Base-by-base conservation (phyloP, 1,140 invertebrate genomes). In the Papilio helenus region DNA sequence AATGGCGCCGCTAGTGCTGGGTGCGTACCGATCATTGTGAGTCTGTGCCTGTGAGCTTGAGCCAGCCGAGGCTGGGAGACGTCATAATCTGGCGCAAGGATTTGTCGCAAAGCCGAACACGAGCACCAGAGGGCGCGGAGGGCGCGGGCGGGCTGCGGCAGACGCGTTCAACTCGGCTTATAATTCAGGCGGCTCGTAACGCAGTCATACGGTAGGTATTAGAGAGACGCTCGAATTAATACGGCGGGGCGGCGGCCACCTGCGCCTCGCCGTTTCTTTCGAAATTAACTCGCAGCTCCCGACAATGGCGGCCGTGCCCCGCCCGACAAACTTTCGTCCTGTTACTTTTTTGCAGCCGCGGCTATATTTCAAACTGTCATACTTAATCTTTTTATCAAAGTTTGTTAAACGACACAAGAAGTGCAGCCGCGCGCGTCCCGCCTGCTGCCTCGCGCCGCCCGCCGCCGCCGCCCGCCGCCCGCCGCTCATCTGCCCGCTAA, bases 331-430 rank as follows among this genome's bases (percentile, higher is more conserved):
- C 79, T 92, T 91, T 89, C 91, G 89, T 86, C 84, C 87, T 88
- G 87, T 91, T 91, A 88, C 93, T 93, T 90, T 92, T 88, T 86
- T 86, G 86, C 88, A 90, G 87, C 90, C 88, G 89, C 86, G 88
- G 92, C 93, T 88, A 94, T 94, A 94, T 94, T 94, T 94, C 93
- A 93, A 93, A 94, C 89, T 94, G 93, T 93, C 93, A 93, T 92
- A 93, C 86, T 93, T 94, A 94, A 94, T 94, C 93, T 94, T 93
- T 94, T 93, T 94, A 93, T 94, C 92, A 93, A 93, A 94, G 92
- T 94, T 93, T 88, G 90, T 89, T 92, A 92, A 94, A 92, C 83
- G 88, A 86, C 81, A 80, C 87, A 89, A 90, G 90, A 88, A 90
- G 85, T 91, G 90, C 92, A 93, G 88, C 90, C 89, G 90, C 88